Conservation (phyloP, 2,888 invertebrate genomes). For the Dicranocentrus wangi region DNA sequence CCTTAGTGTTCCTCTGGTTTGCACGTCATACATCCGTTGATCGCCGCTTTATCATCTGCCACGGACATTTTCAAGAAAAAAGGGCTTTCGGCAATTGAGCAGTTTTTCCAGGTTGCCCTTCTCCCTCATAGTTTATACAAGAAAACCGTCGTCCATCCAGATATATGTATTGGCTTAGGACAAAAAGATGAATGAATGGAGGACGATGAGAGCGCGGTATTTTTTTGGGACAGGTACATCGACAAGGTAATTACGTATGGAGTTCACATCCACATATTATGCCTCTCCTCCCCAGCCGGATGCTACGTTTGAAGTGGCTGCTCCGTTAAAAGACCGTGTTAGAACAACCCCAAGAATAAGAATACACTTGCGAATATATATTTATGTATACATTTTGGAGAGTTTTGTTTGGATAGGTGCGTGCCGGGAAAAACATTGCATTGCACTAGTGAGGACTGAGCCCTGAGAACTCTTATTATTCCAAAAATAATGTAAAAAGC, state of each 20-base stretch:
- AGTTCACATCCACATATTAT: slow-evolving; percentile 54
- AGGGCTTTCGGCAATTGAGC: slow-evolving; percentile 15
- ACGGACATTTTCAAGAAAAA: slow-evolving; percentile 26
- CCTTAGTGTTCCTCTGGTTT: neutral
- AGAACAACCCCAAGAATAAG: too few species aligned
- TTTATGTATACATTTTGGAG: too few species aligned
- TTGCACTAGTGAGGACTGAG: too few species aligned
- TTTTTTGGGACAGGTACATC: neutral
- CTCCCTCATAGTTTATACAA: too few species aligned
- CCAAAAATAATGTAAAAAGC: slow-evolving; percentile 60
- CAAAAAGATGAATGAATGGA: slow-evolving; percentile 10
- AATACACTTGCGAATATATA: too few species aligned
- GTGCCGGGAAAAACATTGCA: neutral
- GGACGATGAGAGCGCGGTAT: neutral
- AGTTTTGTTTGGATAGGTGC: neutral
- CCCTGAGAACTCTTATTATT: slow-evolving; percentile 18
- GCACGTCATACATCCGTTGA: slow-evolving; percentile 21
- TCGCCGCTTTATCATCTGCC: slow-evolving; percentile 44
- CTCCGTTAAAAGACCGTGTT: too few species aligned
- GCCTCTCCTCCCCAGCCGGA: too few species aligned
- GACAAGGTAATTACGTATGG: slow-evolving; percentile 57
- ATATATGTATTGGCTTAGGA: neutral
- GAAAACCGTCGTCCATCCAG: neutral
- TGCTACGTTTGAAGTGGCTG: too few species aligned
- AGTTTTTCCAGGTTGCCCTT: too few species aligned